Conservation (phyloP, 2,888 invertebrate species). For the Hemicrepidius hirtus region DNA sequence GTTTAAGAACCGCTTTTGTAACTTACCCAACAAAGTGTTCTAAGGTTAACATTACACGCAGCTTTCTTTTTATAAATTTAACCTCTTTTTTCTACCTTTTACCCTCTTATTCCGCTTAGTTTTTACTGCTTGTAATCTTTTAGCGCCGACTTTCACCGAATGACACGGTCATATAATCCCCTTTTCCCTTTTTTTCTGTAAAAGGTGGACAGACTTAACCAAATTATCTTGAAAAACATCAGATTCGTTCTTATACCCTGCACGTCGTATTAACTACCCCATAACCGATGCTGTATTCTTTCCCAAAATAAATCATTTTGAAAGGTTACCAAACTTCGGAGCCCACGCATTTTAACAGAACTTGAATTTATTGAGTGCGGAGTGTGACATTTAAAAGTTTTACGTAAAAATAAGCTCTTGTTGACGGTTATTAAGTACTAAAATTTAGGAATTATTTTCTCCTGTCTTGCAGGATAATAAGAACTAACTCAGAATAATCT, state of each 20-base stretch:
- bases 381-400: slow-evolving; percentile 12
- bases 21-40: slow-evolving; percentile 3
- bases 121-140: slow-evolving; percentile 2
- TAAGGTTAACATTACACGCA: slow-evolving; percentile 5
- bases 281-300: too few relatives aligned
- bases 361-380: slow-evolving; percentile 11
- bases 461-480: too few relatives aligned
- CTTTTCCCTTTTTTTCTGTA: too few relatives aligned
- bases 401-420: neutral
- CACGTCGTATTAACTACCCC: too few relatives aligned
- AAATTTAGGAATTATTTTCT: neutral
- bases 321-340: slow-evolving; percentile 6
- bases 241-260: too few relatives aligned
- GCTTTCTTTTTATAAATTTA: slow-evolving; percentile 17
- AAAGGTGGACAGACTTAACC: too few relatives aligned
- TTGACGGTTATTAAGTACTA: slow-evolving; percentile 5
- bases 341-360: neutral
- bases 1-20: neutral
- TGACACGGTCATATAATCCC: too few relatives aligned
- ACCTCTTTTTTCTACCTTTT: slow-evolving; percentile 7
- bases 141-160: neutral
- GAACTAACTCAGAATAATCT: too few relatives aligned
- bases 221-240: too few relatives aligned
- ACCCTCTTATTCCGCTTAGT: slow-evolving; percentile 15
- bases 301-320: slow-evolving; percentile 14